Conservation (phyloP, 1,140 invertebrate genomes). For the Drosophila littoralis region DNA sequence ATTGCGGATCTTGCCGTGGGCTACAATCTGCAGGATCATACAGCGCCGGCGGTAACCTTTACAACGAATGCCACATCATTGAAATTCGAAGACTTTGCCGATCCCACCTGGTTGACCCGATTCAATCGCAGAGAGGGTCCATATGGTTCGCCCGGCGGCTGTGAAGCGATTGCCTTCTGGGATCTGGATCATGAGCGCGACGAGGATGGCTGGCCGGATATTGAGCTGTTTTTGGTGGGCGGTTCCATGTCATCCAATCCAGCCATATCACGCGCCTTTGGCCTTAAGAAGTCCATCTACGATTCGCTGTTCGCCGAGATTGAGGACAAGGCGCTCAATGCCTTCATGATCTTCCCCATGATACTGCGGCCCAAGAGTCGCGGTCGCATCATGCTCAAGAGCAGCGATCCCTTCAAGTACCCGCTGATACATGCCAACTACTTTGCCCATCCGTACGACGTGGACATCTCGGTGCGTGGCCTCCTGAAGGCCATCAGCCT, state of each 20-base stretch:
- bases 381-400: slow-evolving; percentile 89
- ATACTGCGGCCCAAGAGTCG: slow-evolving; percentile 90
- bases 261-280: slow-evolving; percentile 86
- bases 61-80: slow-evolving; percentile 86
- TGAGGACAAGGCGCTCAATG: slow-evolving; percentile 84
- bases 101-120: slow-evolving; percentile 67
- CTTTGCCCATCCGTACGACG: slow-evolving; percentile 87
- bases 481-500: slow-evolving; percentile 87
- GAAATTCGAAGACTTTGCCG: slow-evolving; percentile 77
- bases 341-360: slow-evolving; percentile 89
- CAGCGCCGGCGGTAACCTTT: slow-evolving; percentile 89
- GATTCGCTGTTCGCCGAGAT: slow-evolving; percentile 85
- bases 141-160: slow-evolving; percentile 91
- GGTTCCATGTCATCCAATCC: slow-evolving; percentile 86
- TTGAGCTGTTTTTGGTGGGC: slow-evolving; percentile 89
- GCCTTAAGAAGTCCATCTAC: slow-evolving; percentile 86
- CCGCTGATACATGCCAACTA: slow-evolving; percentile 94
- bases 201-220: slow-evolving; percentile 88
- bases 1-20: slow-evolving; percentile 91
- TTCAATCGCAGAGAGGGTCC: slow-evolving; percentile 87
- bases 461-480: slow-evolving; percentile 87
- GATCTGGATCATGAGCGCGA: slow-evolving; percentile 88
- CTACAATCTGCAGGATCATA: slow-evolving; percentile 92
- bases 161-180: slow-evolving; percentile 91
- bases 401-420: slow-evolving; percentile 89